Conservation (phyloP, 2,888 invertebrate genomes). For the Cylindroiulus punctatus region DNA sequence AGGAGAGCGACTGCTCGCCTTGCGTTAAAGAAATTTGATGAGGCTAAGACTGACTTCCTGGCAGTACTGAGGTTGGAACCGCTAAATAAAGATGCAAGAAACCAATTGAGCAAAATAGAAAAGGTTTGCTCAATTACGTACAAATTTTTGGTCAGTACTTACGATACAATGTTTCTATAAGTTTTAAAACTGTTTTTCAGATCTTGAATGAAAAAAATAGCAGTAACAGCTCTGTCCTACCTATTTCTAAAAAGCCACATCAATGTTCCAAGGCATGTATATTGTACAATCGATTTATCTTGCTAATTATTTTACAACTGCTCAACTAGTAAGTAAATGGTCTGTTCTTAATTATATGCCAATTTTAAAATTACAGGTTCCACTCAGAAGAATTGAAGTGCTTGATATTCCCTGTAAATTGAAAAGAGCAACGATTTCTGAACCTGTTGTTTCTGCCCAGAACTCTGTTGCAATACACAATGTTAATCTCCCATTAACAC, state of each 20-base stretch:
- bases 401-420: neutral
- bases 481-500: neutral
- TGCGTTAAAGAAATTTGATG: constrained; percentile 75
- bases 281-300: no score
- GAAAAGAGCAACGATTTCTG: neutral
- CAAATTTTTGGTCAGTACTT: neutral
- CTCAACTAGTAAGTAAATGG: no score
- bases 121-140: constrained; percentile 60
- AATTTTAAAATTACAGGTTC: neutral
- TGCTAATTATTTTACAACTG: no score
- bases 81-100: constrained; percentile 76
- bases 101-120: constrained; percentile 72
- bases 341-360: no score
- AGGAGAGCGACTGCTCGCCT: constrained; percentile 69
- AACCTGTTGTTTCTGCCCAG: neutral
- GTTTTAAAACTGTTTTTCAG: neutral
- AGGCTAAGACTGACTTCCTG: constrained; percentile 78
- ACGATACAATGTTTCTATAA: neutral
- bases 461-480: neutral
- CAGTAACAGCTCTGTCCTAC: neutral
- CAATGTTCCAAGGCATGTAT: neutral
- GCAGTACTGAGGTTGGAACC: constrained; percentile 81
- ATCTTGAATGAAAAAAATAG: neutral
- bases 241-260: neutral
- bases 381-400: neutral